Evolutionary conservation across 2,888 invertebrate species (phyloP).

Genomic region (Callinectes sapidus): DNA sequence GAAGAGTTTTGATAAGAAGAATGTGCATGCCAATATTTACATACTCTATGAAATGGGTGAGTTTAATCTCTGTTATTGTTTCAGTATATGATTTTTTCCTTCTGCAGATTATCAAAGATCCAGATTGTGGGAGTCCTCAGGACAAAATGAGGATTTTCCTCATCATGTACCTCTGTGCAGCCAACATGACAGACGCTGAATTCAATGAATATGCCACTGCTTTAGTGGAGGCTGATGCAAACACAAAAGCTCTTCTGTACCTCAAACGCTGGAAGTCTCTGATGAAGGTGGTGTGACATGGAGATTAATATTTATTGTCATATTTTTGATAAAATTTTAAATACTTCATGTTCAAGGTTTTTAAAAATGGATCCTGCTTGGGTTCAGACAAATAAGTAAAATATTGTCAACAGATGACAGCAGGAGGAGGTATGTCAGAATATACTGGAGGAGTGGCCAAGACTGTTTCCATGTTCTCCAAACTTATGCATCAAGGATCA

Average conservation of each 20-base stretch:
- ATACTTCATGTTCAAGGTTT: too few relatives aligned
- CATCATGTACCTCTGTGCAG: slow-evolving; percentile 91
- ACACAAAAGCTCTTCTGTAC: slow-evolving; percentile 89
- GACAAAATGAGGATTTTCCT: slow-evolving; percentile 87
- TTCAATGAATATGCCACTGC: slow-evolving; percentile 89
- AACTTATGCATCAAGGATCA: slow-evolving; percentile 96
- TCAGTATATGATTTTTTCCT: background rate
- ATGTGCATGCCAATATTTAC: too few relatives aligned
- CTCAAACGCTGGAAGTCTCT: slow-evolving; percentile 93
- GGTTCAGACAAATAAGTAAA: background rate
- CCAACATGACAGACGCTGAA: slow-evolving; percentile 85
- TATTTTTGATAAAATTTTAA: background rate
- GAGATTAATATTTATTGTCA: background rate
- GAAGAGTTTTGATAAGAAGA: too few relatives aligned
- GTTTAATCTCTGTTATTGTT: background rate
- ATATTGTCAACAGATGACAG: slow-evolving; percentile 57
- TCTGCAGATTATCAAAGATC: slow-evolving; percentile 67
- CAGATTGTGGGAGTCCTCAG: slow-evolving; percentile 81
- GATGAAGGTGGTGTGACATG: slow-evolving; percentile 65
- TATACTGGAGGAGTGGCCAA: slow-evolving; percentile 93
- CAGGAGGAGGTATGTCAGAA: slow-evolving; percentile 71
- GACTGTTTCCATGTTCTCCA: slow-evolving; percentile 98
- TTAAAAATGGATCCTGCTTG: background rate
- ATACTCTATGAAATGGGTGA: background rate
- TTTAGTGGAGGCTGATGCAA: slow-evolving; percentile 87